These are phyloP conservation scores for Actinernus sp. DNA, from an alignment of 92 coral and sea anemone species.

Conservation along the genomic window DNA sequence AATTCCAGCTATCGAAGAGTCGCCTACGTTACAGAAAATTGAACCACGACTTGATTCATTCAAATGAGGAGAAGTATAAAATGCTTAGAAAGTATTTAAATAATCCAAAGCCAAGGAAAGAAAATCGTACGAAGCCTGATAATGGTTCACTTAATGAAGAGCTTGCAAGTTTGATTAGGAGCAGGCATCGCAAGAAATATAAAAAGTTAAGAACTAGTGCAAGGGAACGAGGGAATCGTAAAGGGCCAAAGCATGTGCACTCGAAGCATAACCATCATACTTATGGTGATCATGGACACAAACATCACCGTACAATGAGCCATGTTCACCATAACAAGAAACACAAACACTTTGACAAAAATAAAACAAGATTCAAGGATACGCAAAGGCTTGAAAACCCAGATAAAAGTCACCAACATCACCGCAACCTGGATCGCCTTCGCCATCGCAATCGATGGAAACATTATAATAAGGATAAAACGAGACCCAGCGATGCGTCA, in stretches of 20 bases:
- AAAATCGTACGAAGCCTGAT: too few species aligned
- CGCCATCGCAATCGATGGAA: too few species aligned
- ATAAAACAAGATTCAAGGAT: background rate
- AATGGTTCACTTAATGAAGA: conserved; percentile 1
- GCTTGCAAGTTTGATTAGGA: background rate
- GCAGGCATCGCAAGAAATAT: background rate
- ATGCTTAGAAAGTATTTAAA: too few species aligned
- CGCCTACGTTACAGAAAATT: background rate
- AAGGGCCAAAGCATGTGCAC: background rate
- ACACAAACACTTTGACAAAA: background rate
- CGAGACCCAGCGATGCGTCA: background rate
- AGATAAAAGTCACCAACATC: too few species aligned
- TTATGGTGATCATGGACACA: background rate
- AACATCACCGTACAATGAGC: background rate
- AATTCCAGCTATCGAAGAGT: background rate
- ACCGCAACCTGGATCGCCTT: too few species aligned
- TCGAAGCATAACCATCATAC: background rate
- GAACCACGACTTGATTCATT: too few species aligned
- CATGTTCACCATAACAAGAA: too few species aligned
- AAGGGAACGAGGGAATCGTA: too few species aligned
- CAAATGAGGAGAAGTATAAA: too few species aligned
- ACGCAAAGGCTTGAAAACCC: too few species aligned
- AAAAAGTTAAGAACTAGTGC: background rate
- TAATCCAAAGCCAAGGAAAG: too few species aligned
- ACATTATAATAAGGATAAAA: too few species aligned